These are phyloP conservation scores for Acrossocheilus wenchowensis DNA, from an alignment of 2,797 vertebrate species.

Conservation along the genomic window DNA sequence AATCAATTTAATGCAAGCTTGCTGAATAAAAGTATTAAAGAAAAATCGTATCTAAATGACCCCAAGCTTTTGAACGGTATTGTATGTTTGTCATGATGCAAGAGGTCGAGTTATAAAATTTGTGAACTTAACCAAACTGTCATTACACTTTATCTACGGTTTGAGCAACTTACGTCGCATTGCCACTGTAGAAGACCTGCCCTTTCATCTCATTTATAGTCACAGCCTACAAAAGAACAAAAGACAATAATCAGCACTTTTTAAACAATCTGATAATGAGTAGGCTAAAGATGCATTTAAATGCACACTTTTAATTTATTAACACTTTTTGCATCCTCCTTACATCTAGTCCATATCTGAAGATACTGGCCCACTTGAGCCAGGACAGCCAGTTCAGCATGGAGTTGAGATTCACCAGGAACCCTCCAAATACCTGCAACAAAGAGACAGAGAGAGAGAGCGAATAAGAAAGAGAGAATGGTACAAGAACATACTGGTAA, in stretches of 20 bases:
- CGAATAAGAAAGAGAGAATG: background rate
- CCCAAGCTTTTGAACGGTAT: background rate
- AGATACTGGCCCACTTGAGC: constrained; percentile 84
- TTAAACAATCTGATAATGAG: background rate
- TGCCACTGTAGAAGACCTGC: constrained; percentile 68
- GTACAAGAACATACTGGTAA: background rate
- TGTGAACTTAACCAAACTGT: background rate
- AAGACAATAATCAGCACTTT: constrained; percentile 16
- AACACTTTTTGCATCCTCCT: constrained; percentile 23
- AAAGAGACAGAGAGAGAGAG: background rate
- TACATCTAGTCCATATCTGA: constrained; percentile 80
- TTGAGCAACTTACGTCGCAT: constrained; percentile 68
- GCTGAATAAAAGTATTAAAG: background rate
- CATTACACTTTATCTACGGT: constrained; percentile 7
- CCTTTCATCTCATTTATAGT: constrained; percentile 80
- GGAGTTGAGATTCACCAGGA: constrained; percentile 80
- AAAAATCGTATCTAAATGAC: background rate
- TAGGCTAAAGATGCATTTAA: background rate
- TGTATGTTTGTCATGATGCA: background rate
- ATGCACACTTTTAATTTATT: background rate
- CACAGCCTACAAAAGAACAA: constrained; percentile 69
- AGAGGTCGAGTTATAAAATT: background rate
- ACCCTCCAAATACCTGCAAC: constrained; percentile 82
- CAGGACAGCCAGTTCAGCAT: constrained; percentile 85
- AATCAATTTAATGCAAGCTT: background rate